A percentile compares a stretch with the other conserved stretches of the same genome.
These are phyloP conservation scores for Periophthalmodon schlosseri DNA, from an alignment of 2,113 vertebrate species.

Conservation along the genomic window DNA sequence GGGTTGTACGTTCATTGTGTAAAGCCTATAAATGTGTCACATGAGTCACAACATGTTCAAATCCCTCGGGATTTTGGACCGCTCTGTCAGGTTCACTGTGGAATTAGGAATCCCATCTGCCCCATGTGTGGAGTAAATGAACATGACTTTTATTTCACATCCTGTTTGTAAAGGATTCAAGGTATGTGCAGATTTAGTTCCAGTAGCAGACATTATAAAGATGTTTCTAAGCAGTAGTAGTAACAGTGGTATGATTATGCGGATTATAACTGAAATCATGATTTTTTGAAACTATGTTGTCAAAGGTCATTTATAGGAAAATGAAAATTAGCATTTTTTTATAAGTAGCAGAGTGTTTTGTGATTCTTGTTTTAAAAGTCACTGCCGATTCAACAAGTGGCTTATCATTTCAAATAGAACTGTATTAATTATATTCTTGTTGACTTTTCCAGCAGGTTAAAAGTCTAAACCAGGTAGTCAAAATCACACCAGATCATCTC, in stretches of 20 bases:
- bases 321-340: neutral
- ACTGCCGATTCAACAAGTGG: no score
- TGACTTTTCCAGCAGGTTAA: neutral
- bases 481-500: neutral
- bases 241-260: no score
- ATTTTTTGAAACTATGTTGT: no score
- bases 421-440: neutral
- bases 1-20: neutral
- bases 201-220: neutral
- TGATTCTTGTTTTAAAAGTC: neutral
- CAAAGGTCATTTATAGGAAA: no score
- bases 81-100: slow-evolving; percentile 57
- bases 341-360: neutral
- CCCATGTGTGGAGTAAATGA: slow-evolving; percentile 55
- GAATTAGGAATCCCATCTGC: slow-evolving; percentile 71
- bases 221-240: neutral
- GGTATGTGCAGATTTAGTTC: slow-evolving; percentile 23
- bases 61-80: slow-evolving; percentile 26
- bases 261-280: no score
- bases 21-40: slow-evolving; percentile 42
- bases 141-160: slow-evolving; percentile 39
- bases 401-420: neutral
- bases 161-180: slow-evolving; percentile 45
- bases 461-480: neutral
- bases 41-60: slow-evolving; percentile 27